Base-by-base conservation (phyloP, 2,888 invertebrate species). In the Andrena flavipes region DNA sequence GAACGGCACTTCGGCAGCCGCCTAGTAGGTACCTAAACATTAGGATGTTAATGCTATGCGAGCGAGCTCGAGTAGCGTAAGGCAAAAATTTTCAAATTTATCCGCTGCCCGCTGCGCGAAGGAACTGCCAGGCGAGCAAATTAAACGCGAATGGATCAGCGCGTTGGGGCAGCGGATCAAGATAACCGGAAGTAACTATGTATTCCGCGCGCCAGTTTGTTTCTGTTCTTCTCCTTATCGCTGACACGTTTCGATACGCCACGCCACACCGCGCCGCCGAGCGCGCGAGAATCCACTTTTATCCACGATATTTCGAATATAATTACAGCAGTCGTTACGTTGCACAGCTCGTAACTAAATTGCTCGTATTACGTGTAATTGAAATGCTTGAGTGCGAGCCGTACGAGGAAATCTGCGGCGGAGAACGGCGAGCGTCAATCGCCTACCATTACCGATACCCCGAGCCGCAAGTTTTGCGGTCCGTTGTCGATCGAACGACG, bases 41-140 rank as follows among this genome's bases (percentile, higher is more conserved):
- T 70, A 76, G 59, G 51, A 79, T 70, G 77, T 76, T 70, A 76
- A 76, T 79, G 51, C 20, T 4, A 70, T 65, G 63, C 72, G 6
- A 35, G 33, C 30, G 7, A 1, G 35, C 1, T 63, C 30, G 63
- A 10, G 13, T 26, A 64, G 59, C 30, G 23, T 8, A 10, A 6
- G 48, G 30, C 26, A 30, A 35, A 70, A 48, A 23, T 49, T 35
- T 20, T n/a, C 10, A 1, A 16, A 68, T 33, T 10, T 30, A 10
- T 30, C 26, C 10, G n/a, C 51, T 23, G 29, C 23, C 54, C 49
- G 10, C 33, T 16, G 8, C 1, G 26, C 5, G 48, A 8, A 56
- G 26, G 7, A 16, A n/a, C 33, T 56, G 16, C 68, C 35, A 35
- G 29, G 20, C 74, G 48, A n/a, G 59, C 33, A 74, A 63, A 78